phyloP scores from a whole-genome alignment of 2,113 vertebrate genomes.

The Spheniscus mendiculus region DNA sequence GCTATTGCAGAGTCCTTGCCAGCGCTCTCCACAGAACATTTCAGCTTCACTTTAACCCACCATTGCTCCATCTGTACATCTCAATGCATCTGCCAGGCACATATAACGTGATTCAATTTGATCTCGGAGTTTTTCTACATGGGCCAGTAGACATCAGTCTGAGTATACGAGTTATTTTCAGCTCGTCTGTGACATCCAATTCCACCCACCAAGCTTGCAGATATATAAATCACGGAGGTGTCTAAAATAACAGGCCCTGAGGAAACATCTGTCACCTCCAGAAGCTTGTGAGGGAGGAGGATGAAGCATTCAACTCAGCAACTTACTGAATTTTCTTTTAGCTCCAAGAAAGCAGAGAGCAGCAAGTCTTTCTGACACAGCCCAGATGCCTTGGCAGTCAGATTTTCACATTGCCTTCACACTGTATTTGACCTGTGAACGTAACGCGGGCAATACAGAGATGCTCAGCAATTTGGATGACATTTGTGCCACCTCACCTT shows the following conservation, averaged over 20 bases:
- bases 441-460: background rate
- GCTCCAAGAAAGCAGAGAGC: background rate
- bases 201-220: slow-evolving; percentile 51
- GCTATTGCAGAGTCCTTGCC: background rate
- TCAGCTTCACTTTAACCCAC: background rate
- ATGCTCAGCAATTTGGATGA: background rate
- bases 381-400: background rate
- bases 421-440: background rate
- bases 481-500: background rate
- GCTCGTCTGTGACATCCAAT: slow-evolving; percentile 34
- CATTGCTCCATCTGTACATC: background rate
- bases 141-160: slow-evolving; percentile 3
- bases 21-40: background rate
- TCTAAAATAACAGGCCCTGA: slow-evolving; percentile 61
- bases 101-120: background rate
- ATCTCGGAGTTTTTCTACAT: background rate
- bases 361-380: background rate
- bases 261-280: slow-evolving; percentile 63
- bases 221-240: slow-evolving; percentile 51
- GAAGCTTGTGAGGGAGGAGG: slow-evolving; percentile 12
- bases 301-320: slow-evolving; percentile 3
- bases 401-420: background rate
- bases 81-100: background rate
- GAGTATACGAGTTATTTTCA: slow-evolving; percentile 46
- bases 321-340: background rate